Base-by-base conservation (phyloP, 2,888 invertebrate species). In the Lapara coniferarum region DNA sequence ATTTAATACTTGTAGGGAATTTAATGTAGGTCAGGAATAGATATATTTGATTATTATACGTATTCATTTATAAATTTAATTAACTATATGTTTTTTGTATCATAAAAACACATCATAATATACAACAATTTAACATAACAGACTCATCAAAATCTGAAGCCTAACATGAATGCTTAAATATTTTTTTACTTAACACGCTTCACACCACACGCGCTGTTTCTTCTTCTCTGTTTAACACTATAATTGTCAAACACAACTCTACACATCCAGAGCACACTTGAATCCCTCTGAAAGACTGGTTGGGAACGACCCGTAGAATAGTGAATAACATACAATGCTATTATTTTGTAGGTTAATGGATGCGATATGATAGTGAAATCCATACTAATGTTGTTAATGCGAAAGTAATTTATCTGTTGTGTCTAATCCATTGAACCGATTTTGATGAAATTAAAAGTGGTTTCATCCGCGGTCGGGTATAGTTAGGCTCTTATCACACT, bases 231-330 rank as follows among this genome's bases (percentile, higher is more conserved):
- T 59, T 59, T 59, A n/a, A 59, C 16, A 59, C 37, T 8, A 58
- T 16, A 59, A 59, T 70, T 37, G 67, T 68, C 66, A 70, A 70
- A 78, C 75, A 79, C 74, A 71, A 77, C 66, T 67, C 57, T 69
- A 77, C 72, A 78, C 73, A 66, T 68, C 66, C 71, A 66, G 59
- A 58, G 71, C 69, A 79, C 75, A 70, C 37, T 70, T 25, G 69
- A 75, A 82, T 78, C 77, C 80, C 76, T 74, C 76, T 69, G 73
- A 72, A 74, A 76, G 78, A 75, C 77, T 77, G 73, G 75, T 72
- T 77, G 79, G 80, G 80, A 74, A n/a, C 37, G 6, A 19, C 68
- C 73, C 68, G 67, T 75, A 75, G 72, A 74, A 49, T 73, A 77
- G 75, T 81, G 73, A 79, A 83, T 78, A 81, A 79, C 77, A 77